Evolutionary conservation across 2,888 invertebrate genomes (phyloP).

Genomic region (Bunonema sp.): DNA sequence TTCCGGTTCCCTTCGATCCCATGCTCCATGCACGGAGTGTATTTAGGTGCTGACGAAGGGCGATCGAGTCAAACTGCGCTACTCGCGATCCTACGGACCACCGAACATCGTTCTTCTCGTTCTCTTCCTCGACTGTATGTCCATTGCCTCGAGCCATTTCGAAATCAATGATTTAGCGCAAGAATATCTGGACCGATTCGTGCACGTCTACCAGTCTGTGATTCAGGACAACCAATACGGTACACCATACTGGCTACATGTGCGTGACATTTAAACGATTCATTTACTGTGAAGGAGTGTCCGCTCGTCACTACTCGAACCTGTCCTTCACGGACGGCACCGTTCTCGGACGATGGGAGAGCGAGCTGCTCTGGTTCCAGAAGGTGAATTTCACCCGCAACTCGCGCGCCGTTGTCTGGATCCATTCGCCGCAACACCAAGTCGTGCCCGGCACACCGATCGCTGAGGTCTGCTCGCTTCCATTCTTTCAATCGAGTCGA

Average conservation of each 20-base stretch:
- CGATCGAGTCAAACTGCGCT: slow-evolving; percentile 42
- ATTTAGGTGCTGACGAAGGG: slow-evolving; percentile 57
- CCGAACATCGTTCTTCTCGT: slow-evolving; percentile 35
- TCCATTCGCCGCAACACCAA: slow-evolving; percentile 37
- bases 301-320: slow-evolving; percentile 18
- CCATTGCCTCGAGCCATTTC: background rate
- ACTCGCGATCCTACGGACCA: slow-evolving; percentile 33
- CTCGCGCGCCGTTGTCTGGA: slow-evolving; percentile 39
- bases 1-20: slow-evolving; percentile 56
- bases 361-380: slow-evolving; percentile 41
- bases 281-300: background rate
- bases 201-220: slow-evolving; percentile 33
- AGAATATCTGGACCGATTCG: slow-evolving; percentile 39
- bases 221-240: slow-evolving; percentile 59
- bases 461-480: slow-evolving; percentile 58
- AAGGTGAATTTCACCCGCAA: slow-evolving; percentile 40
- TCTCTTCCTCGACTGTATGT: slow-evolving; percentile 29
- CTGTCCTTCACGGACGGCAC: slow-evolving; percentile 30
- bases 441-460: slow-evolving; percentile 52
- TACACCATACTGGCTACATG: slow-evolving; percentile 11
- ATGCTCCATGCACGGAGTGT: background rate
- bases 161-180: slow-evolving; percentile 16
- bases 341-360: slow-evolving; percentile 30
- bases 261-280: too few species aligned
- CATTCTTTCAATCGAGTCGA: background rate